Percentiles rank a stretch among this genome's conserved stretches.
Evolutionary conservation across 2,113 vertebrate genomes (phyloP).

Genomic region (Grallaria varia): DNA sequence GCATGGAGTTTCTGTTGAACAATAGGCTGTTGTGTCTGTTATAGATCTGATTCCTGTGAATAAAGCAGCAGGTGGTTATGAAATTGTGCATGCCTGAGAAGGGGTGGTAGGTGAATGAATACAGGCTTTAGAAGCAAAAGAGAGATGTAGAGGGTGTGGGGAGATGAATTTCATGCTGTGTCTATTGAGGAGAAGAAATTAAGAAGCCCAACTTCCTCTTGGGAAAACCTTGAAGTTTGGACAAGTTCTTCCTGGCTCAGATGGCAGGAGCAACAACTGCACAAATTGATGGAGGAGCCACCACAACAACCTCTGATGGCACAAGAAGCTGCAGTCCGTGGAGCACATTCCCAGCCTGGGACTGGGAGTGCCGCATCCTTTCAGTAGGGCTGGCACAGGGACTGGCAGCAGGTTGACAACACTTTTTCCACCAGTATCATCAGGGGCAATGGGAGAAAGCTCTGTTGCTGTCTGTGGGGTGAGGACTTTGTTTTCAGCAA

Average conservation of each 20-base stretch:
- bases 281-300: neutral
- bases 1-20: neutral
- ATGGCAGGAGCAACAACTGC: neutral
- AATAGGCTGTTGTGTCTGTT: slow-evolving; percentile 44
- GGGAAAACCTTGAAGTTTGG: neutral
- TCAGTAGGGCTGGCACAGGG: neutral
- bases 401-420: neutral
- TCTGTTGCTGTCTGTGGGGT: neutral
- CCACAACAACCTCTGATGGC: neutral
- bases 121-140: neutral
- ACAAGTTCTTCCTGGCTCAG: neutral
- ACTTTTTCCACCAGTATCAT: neutral
- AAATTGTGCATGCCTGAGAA: slow-evolving; percentile 22
- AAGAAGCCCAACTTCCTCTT: neutral
- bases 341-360: accelerated
- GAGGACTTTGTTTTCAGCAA: neutral
- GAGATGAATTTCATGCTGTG: neutral
- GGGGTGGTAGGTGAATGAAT: neutral
- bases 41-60: slow-evolving; percentile 21
- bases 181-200: neutral
- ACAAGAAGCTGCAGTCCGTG: neutral
- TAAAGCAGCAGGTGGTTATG: slow-evolving; percentile 51
- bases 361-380: accelerated
- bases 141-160: neutral
- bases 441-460: neutral